Base-by-base conservation (phyloP, 2,113 vertebrate species). In the Seriola rivoliana region DNA sequence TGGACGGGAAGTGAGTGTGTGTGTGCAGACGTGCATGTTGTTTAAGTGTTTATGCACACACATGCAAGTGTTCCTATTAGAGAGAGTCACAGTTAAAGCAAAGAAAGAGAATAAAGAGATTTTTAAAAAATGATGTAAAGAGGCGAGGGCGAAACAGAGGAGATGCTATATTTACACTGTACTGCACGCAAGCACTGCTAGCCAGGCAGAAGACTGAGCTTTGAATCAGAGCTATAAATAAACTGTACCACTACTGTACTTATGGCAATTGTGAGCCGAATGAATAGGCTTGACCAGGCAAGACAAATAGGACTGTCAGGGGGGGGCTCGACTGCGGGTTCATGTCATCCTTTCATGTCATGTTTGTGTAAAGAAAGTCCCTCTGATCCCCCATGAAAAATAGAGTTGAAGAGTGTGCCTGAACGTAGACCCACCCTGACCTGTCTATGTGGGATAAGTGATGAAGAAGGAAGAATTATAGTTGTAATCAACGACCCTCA, bases 171-270 rank as follows among this genome's bases (percentile, higher is more conserved):
- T 89, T 89, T 89, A 81, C 70, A 71, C 64, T 65, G 36, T 12
- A 12, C 54, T 63, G 76, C 84, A 90, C 48, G 69, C 67, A 25
- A 84, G 71, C 55, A 23, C 71, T 55, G 82, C 46, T 73, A 74
- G 68, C 74, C 62, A 84, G 81, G 84, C 85, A 88, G 80, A 90
- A 83, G 78, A 83, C 57, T 40, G 72, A 21, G 85, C 69, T 85
- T 87, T 83, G 77, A 88, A 87, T 83, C 55, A 4, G 54, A 38
- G 89, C 85, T 88, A 91, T 88, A 91, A 89, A 93, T 90, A 91
- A 87, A 91, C 77, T 21, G 54, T 40, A 74, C 66, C 64, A 72
- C 85, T 75, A 70, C 83, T 80, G 80, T 84, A 92, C 74, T 84
- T 75, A 78, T 70, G 63, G 78, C 84, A 82, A 69, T 75, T 87